Percentiles rank a stretch among this genome's conserved stretches.
These are phyloP conservation scores for Epinephelus fuscoguttatus DNA, from an alignment of 2,113 vertebrate genomes.

Conservation along the genomic window DNA sequence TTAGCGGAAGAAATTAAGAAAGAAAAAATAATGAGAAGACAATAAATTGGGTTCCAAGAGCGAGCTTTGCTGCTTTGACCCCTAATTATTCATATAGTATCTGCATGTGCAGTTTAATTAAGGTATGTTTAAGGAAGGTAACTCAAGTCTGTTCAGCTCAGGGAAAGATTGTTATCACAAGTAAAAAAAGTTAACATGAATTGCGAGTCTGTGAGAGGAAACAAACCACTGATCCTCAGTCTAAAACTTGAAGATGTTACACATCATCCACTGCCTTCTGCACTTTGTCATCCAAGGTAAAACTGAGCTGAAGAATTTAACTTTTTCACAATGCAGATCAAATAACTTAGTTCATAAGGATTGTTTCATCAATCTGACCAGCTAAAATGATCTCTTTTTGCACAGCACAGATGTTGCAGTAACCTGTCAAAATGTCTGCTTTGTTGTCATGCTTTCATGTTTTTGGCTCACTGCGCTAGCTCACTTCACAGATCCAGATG, in stretches of 20 bases:
- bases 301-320: not conserved
- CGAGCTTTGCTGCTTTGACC: too few relatives aligned
- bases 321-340: not conserved
- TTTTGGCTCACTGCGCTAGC: conserved; percentile 33
- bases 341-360: not conserved
- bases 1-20: too few relatives aligned
- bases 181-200: not conserved
- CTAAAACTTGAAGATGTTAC: not conserved
- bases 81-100: not conserved
- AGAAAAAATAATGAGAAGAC: too few relatives aligned
- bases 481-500: conserved; percentile 41
- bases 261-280: not conserved
- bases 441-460: conserved; percentile 62
- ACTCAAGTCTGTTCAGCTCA: not conserved
- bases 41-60: too few relatives aligned
- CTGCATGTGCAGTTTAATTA: not conserved
- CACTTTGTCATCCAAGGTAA: not conserved
- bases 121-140: not conserved
- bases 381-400: conserved; percentile 8
- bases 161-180: not conserved
- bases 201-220: not conserved
- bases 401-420: conserved; percentile 24
- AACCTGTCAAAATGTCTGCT: conserved; percentile 53
- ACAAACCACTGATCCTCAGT: not conserved
- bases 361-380: conserved; percentile 20